Percentiles rank a stretch among this genome's conserved stretches.
phyloP scores from a whole-genome alignment of 1,140 invertebrate species.

The Luehdorfia chinensis region DNA sequence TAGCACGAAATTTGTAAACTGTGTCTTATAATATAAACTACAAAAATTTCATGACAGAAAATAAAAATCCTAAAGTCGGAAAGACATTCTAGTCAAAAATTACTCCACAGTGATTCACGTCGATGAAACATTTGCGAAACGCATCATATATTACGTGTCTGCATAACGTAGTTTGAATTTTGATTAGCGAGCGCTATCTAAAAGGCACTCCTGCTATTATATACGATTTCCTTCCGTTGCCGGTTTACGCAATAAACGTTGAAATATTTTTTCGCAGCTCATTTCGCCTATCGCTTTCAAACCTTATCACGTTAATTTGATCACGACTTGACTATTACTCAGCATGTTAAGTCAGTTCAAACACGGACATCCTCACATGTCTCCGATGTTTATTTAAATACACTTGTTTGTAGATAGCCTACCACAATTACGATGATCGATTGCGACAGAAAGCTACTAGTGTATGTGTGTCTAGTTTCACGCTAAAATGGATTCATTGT shows the following conservation, averaged over 20 bases:
- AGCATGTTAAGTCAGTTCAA: slow-evolving; percentile 36
- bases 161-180: slow-evolving; percentile 41
- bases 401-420: slow-evolving; percentile 39
- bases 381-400: slow-evolving; percentile 59
- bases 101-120: too few relatives aligned
- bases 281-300: slow-evolving; percentile 42
- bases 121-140: too few relatives aligned
- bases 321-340: slow-evolving; percentile 29
- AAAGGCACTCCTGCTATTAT: slow-evolving; percentile 36
- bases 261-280: slow-evolving; percentile 24
- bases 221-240: slow-evolving; percentile 44
- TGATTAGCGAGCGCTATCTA: slow-evolving; percentile 56
- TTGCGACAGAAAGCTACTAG: slow-evolving; percentile 47
- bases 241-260: slow-evolving; percentile 20
- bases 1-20: neutral
- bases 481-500: slow-evolving; percentile 46
- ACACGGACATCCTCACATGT: slow-evolving; percentile 55
- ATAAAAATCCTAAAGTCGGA: too few relatives aligned
- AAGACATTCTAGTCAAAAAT: too few relatives aligned
- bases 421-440: slow-evolving; percentile 59
- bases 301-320: slow-evolving; percentile 32
- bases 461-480: too few relatives aligned
- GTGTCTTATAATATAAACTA: neutral
- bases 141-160: slow-evolving; percentile 45
- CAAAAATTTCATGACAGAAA: too few relatives aligned